A percentile compares a stretch with the other conserved stretches of the same genome.
Evolutionary conservation across 2,888 invertebrate genomes (phyloP).

Genomic region (Rhogogaster chlorosoma): DNA sequence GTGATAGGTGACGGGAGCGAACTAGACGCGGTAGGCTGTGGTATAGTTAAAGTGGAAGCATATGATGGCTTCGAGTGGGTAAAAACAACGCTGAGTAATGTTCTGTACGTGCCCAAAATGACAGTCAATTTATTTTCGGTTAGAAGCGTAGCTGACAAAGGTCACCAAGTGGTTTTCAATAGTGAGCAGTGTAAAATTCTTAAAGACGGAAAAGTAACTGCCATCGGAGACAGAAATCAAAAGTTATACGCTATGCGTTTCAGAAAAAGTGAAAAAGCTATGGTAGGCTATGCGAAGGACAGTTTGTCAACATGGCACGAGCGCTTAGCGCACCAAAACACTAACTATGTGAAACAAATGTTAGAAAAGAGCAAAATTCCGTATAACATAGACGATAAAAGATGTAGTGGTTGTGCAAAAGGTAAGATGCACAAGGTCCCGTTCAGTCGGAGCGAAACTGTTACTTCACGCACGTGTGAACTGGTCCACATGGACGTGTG

Average conservation of each 20-base stretch:
- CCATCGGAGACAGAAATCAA: slow-evolving; percentile 47
- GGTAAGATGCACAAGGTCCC: slow-evolving; percentile 49
- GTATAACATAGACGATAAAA: slow-evolving; percentile 48
- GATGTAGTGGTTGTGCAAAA: slow-evolving; percentile 56
- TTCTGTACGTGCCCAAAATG: too few species aligned
- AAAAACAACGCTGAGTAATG: slow-evolving; percentile 56
- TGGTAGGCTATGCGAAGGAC: slow-evolving; percentile 26
- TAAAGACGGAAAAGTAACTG: neutral
- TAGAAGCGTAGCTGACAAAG: neutral
- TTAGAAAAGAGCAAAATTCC: slow-evolving; percentile 54
- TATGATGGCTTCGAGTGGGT: slow-evolving; percentile 57
- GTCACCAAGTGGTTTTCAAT: neutral
- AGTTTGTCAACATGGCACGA: slow-evolving; percentile 59
- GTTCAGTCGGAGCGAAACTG: slow-evolving; percentile 18
- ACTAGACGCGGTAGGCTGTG: neutral
- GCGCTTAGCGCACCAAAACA: slow-evolving; percentile 61
- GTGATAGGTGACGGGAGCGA: neutral
- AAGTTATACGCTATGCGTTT: slow-evolving; percentile 37
- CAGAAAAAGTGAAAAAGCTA: neutral
- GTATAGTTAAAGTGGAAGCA: slow-evolving; percentile 55
- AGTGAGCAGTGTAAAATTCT: neutral
- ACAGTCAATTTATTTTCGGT: neutral
- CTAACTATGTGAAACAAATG: slow-evolving; percentile 56
- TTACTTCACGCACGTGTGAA: slow-evolving; percentile 21
- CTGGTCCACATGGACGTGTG: slow-evolving; percentile 55